These are phyloP conservation scores for Dioctria rufipes DNA, from an alignment of 2,888 invertebrate species.

Conservation along the genomic window DNA sequence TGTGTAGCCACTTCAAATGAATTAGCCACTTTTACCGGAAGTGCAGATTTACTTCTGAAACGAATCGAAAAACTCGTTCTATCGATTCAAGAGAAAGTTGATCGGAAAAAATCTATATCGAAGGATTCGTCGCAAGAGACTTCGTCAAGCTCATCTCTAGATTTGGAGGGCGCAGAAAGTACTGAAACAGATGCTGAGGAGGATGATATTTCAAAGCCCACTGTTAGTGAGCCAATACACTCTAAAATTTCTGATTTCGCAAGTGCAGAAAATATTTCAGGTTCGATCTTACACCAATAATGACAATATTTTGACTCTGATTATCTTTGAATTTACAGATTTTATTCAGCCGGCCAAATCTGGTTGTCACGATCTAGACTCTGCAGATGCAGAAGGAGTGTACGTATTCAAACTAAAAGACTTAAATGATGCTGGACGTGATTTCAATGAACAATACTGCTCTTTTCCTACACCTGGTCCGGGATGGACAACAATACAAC, in stretches of 20 bases:
- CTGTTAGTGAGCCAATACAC: neutral
- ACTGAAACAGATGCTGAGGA: conserved; percentile 58
- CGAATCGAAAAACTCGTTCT: conserved; percentile 65
- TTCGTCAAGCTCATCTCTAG: too few species aligned
- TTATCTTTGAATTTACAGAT: conserved; percentile 60
- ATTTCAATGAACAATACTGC: conserved; percentile 72
- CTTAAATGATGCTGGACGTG: conserved; percentile 66
- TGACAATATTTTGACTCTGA: conserved; percentile 35
- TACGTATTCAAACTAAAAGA: conserved; percentile 67
- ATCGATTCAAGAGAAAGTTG: conserved; percentile 63
- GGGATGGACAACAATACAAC: conserved; percentile 75
- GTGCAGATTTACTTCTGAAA: conserved; percentile 67
- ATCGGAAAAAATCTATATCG: conserved; percentile 37
- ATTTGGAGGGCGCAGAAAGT: conserved; percentile 6
- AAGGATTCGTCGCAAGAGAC: too few species aligned
- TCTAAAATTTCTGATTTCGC: neutral
- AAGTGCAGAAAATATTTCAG: too few species aligned
- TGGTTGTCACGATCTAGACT: conserved; percentile 70
- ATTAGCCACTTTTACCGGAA: conserved; percentile 66
- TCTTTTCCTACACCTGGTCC: conserved; percentile 71
- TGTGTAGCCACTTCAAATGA: conserved; percentile 66
- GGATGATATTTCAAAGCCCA: neutral
- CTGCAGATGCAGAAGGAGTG: conserved; percentile 69
- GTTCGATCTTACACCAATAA: neutral
- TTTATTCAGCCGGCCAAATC: conserved; percentile 65